phyloP scores from a whole-genome alignment of 2,888 invertebrate species.

The Eledone cirrhosa region DNA sequence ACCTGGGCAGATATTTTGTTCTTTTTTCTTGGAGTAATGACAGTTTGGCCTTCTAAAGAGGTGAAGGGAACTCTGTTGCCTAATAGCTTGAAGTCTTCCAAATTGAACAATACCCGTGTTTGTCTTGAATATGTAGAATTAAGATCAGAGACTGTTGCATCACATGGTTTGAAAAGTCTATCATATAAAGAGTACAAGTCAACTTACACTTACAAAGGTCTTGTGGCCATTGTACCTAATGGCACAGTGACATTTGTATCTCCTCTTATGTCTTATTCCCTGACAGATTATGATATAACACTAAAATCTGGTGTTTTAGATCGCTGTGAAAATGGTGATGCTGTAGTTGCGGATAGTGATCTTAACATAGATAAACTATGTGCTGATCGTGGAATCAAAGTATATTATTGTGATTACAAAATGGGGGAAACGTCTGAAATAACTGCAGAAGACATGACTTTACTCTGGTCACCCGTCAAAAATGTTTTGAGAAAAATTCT shows the following conservation, averaged over 20 bases:
- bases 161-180: neutral
- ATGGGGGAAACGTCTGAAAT: neutral
- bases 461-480: neutral
- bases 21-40: neutral
- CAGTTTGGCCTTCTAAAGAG: neutral
- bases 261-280: neutral
- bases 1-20: constrained; percentile 20
- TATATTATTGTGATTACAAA: constrained; percentile 11
- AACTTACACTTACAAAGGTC: constrained; percentile 3
- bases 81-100: neutral
- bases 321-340: constrained; percentile 6
- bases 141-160: neutral
- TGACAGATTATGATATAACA: neutral
- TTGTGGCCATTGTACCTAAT: neutral
- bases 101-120: neutral
- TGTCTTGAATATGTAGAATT: constrained; percentile 3
- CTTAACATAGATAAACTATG: neutral
- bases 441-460: neutral
- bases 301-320: neutral
- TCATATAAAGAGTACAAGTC: constrained; percentile 15
- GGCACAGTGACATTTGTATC: constrained; percentile 15
- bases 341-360: neutral
- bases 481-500: neutral
- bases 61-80: constrained; percentile 4
- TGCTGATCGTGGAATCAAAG: neutral